Evolutionary conservation across 2,888 invertebrate genomes (phyloP).

Genomic region (Oligia latruncula): DNA sequence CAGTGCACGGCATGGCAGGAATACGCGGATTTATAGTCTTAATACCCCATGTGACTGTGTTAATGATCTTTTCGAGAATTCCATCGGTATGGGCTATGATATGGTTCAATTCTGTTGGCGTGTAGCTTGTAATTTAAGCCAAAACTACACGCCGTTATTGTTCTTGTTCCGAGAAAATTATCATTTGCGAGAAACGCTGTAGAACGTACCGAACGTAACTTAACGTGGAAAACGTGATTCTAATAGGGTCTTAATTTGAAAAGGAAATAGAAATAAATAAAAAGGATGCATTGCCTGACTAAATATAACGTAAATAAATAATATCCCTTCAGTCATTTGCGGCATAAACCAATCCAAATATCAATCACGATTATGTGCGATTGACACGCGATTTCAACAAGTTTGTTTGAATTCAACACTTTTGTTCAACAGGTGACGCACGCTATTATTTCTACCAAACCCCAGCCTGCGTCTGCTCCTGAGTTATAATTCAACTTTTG

Average conservation of each 20-base stretch:
- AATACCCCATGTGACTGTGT: constrained; percentile 3
- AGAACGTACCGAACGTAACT: background rate
- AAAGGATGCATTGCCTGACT: background rate
- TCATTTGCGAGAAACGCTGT: background rate
- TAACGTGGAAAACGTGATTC: background rate
- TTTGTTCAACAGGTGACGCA: constrained; percentile 33
- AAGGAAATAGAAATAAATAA: background rate
- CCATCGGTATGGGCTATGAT: background rate
- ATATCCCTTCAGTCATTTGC: background rate
- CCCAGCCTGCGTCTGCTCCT: background rate
- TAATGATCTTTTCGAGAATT: constrained; percentile 24
- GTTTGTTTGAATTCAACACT: constrained; percentile 26
- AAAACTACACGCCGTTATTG: constrained; percentile 30
- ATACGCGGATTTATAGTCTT: constrained; percentile 23
- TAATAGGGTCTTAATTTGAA: background rate
- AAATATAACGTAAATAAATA: background rate
- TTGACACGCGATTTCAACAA: constrained; percentile 45
- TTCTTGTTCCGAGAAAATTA: constrained; percentile 50
- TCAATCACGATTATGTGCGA: background rate
- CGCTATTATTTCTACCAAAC: background rate
- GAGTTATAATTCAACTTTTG: constrained; percentile 26
- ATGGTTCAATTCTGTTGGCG: constrained; percentile 16
- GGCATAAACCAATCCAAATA: constrained; percentile 2
- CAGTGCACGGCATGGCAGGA: constrained; percentile 32
- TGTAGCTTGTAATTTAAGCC: constrained; percentile 41